phyloP scores from a whole-genome alignment of 2,113 vertebrate genomes.

The Pluvialis apricaria region DNA sequence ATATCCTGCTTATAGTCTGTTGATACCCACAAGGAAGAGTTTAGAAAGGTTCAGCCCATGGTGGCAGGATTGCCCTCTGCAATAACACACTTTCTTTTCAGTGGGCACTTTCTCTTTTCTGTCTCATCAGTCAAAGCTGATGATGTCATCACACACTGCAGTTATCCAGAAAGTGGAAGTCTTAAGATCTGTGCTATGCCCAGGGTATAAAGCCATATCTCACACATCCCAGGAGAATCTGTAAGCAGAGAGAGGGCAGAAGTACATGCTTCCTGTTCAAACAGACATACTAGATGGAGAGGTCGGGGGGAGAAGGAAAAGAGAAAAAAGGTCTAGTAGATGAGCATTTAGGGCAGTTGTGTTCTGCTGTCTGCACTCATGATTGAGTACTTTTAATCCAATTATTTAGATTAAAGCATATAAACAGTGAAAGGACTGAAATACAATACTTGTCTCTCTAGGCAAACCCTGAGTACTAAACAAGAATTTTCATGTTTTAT shows the following conservation, averaged over 20 bases:
- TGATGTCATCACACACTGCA: background rate
- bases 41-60: background rate
- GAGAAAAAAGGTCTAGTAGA: background rate
- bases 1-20: background rate
- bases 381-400: background rate
- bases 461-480: background rate
- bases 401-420: background rate
- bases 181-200: background rate
- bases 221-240: background rate
- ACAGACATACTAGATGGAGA: background rate
- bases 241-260: background rate
- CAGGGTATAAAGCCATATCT: background rate
- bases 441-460: background rate
- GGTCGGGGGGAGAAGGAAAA: background rate
- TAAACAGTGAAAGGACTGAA: background rate
- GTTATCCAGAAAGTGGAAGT: background rate
- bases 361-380: background rate
- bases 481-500: background rate
- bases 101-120: background rate
- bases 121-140: background rate
- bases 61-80: background rate
- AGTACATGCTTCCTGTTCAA: background rate
- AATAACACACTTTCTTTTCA: background rate
- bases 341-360: background rate
- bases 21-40: background rate